phyloP scores from a whole-genome alignment of 2,888 invertebrate species.

The Drosophila quasianomalipes region DNA sequence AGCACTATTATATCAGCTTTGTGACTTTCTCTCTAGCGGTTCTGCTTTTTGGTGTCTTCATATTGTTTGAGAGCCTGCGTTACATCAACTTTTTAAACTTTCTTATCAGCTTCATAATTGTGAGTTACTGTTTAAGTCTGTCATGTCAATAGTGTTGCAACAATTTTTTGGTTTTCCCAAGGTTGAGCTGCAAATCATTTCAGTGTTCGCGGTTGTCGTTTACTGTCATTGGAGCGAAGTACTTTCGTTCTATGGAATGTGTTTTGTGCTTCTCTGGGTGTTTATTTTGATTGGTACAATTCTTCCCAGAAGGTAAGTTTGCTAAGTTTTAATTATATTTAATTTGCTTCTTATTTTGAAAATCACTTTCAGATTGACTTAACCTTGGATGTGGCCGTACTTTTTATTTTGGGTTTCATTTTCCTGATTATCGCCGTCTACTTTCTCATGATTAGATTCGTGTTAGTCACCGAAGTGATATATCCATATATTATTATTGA shows the following conservation, averaged over 20 bases:
- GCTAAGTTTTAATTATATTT: not conserved
- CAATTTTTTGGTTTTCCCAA: not conserved
- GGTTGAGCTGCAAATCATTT: slow-evolving; percentile 62
- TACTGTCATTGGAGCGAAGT: slow-evolving; percentile 35
- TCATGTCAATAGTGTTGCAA: not conserved
- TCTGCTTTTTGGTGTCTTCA: slow-evolving; percentile 35
- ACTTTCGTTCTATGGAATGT: slow-evolving; percentile 32
- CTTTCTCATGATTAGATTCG: slow-evolving; percentile 21
- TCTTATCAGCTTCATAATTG: slow-evolving; percentile 39
- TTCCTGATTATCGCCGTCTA: slow-evolving; percentile 42
- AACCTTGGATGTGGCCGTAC: slow-evolving; percentile 59
- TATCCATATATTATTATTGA: slow-evolving; percentile 35
- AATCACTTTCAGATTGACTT: slow-evolving; percentile 46
- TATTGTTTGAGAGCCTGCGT: slow-evolving; percentile 55
- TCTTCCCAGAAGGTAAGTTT: slow-evolving; percentile 46
- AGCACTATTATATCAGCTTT: slow-evolving; percentile 25
- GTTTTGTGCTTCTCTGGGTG: slow-evolving; percentile 12
- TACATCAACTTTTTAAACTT: slow-evolving; percentile 21
- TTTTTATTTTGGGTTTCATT: slow-evolving; percentile 58
- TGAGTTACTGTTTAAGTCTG: slow-evolving; percentile 28
- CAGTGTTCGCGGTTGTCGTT: slow-evolving; percentile 36
- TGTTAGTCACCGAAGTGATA: rapidly evolving
- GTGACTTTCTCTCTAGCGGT: slow-evolving; percentile 38
- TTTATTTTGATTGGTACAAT: slow-evolving; percentile 39
- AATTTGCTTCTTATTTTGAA: not conserved